Evolutionary conservation across 2,888 invertebrate species (phyloP), one percentile per base, ranked within the genome.

Genomic region (Troides aeacus): DNA sequence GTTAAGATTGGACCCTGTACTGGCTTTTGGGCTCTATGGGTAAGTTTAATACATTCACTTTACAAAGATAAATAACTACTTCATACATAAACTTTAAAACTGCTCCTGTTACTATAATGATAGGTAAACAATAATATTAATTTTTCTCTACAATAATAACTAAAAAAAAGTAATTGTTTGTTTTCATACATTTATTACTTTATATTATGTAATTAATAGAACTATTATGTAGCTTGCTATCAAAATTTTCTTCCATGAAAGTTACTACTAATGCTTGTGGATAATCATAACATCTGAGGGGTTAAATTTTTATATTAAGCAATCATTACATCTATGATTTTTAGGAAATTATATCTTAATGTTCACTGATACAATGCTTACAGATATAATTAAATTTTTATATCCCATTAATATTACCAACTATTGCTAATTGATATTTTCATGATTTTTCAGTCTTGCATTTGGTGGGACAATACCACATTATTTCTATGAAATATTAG

Each of bases 401-500:
- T 50, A 4, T 17, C 17, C 5, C 10, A 15, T 46, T 15, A 8
- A 15, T 0, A 6, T 8, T 10, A 46, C 8, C 1, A 46, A 12
- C 8, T 8, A 15, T 50, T 50, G n/a, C n/a, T 53, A n/a, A 53
- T 18, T 60, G 17, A 30, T 53, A n/a, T 53, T 53, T 53, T 17
- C n/a, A n/a, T n/a, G 6, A 53, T 53, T 53, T 53, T 53, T 53
- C 53, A 53, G 53, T 53, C 53, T 53, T 53, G 79, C 96, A n/a
- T 96, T 97, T 84, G 97, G 96, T 68, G 97, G 97, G 42, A 94
- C 95, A 2, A 88, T 97, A 5, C 97, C 97, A 0, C 97, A 97
- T 84, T 96, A 94, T 80, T 97, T 97, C 84, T 96, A 96, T 79
- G 90, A 92, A 73, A 88, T 93, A 53, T 79, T 96, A 62, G 96